phyloP scores from a whole-genome alignment of 2,113 vertebrate genomes.

The Psephotus haematonotus region DNA sequence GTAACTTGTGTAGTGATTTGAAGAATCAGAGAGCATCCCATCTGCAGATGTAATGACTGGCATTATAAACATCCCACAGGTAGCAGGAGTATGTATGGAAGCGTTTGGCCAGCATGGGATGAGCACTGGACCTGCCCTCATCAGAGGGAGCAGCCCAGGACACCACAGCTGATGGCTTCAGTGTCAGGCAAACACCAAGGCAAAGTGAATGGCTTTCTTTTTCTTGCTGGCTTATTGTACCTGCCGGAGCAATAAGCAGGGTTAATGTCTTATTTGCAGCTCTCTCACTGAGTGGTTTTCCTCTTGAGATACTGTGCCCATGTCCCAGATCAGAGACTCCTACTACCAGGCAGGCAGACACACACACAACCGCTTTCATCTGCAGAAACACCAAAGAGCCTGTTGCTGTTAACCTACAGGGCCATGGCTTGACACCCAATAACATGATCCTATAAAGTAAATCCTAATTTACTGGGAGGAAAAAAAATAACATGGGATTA shows the following conservation, averaged over 20 bases:
- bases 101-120: neutral
- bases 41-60: rapidly evolving
- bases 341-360: neutral
- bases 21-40: neutral
- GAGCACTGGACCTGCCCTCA: too few relatives aligned
- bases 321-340: neutral
- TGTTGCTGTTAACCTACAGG: neutral
- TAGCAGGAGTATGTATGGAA: rapidly evolving
- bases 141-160: neutral
- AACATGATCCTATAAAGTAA: neutral
- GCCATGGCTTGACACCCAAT: neutral
- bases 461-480: neutral
- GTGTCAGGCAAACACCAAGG: neutral
- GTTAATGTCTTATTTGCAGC: neutral
- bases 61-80: rapidly evolving
- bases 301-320: neutral
- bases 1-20: rapidly evolving
- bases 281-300: neutral
- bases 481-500: neutral
- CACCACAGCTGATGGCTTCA: rapidly evolving
- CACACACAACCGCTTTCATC: neutral
- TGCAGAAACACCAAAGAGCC: neutral
- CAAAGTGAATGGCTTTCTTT: neutral
- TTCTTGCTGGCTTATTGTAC: neutral
- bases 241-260: too few relatives aligned